Percentiles rank a stretch among this genome's conserved stretches.
These are phyloP conservation scores for Conus ventricosus DNA, from an alignment of 1,140 invertebrate genomes.

Conservation along the genomic window DNA sequence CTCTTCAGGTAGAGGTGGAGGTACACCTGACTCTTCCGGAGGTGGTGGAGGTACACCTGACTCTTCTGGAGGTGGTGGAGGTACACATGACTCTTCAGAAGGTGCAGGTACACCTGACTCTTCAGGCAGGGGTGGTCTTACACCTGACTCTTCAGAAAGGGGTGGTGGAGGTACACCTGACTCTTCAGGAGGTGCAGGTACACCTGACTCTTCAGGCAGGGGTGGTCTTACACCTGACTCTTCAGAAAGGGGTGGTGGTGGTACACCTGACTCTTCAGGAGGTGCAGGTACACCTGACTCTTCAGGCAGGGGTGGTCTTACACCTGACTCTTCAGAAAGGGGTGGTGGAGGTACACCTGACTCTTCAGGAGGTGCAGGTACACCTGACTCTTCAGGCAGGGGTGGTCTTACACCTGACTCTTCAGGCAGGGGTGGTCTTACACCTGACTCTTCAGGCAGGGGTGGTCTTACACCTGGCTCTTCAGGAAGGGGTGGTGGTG, in stretches of 20 bases:
- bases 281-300: not conserved
- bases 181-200: not conserved
- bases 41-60: too few relatives aligned
- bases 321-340: not conserved
- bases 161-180: not conserved
- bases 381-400: not conserved
- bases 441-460: not conserved
- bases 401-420: not conserved
- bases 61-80: too few relatives aligned
- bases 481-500: too few relatives aligned
- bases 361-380: not conserved
- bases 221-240: not conserved
- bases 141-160: too few relatives aligned
- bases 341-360: not conserved
- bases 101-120: too few relatives aligned
- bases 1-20: too few relatives aligned
- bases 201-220: not conserved
- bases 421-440: not conserved
- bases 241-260: not conserved
- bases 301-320: not conserved
- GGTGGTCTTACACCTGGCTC: too few relatives aligned
- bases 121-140: too few relatives aligned
- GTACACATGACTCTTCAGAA: too few relatives aligned
- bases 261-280: not conserved
- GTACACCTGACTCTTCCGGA: too few relatives aligned